phyloP scores from a whole-genome alignment of 1,140 invertebrate genomes.

The Bombus haemorrhoidalis region DNA sequence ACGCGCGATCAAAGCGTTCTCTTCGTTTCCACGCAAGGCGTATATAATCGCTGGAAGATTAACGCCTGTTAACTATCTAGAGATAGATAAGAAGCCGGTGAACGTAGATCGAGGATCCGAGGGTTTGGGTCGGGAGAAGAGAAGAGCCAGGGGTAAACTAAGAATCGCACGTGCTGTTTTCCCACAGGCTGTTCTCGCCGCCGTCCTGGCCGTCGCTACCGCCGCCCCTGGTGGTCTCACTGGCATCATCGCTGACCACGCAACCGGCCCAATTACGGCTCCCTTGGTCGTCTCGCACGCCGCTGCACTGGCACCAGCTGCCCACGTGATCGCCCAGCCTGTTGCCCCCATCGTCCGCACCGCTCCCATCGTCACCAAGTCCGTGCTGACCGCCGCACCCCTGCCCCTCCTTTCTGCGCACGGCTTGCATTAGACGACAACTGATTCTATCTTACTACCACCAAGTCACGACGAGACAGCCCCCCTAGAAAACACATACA shows the following conservation, averaged over 20 bases:
- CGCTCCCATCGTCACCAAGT: slow-evolving; percentile 78
- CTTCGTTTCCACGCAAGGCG: background rate
- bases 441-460: slow-evolving; percentile 42
- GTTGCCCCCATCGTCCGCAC: slow-evolving; percentile 72
- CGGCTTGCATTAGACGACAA: slow-evolving; percentile 70
- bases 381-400: slow-evolving; percentile 79
- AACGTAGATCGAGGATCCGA: background rate
- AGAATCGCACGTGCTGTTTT: slow-evolving; percentile 41
- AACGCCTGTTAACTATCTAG: background rate
- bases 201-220: slow-evolving; percentile 77
- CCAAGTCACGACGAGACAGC: slow-evolving; percentile 61
- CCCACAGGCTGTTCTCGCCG: slow-evolving; percentile 75
- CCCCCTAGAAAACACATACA: slow-evolving; percentile 40
- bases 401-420: slow-evolving; percentile 57
- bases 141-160: background rate
- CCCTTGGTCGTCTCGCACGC: slow-evolving; percentile 71
- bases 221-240: slow-evolving; percentile 78
- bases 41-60: background rate
- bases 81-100: background rate
- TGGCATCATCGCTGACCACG: slow-evolving; percentile 72
- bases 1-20: slow-evolving; percentile 2
- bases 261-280: slow-evolving; percentile 74
- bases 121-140: background rate
- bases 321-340: slow-evolving; percentile 67
- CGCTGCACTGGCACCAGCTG: slow-evolving; percentile 57